These are phyloP conservation scores for Calliopum simillimum DNA, from an alignment of 2,888 invertebrate species.

Conservation along the genomic window DNA sequence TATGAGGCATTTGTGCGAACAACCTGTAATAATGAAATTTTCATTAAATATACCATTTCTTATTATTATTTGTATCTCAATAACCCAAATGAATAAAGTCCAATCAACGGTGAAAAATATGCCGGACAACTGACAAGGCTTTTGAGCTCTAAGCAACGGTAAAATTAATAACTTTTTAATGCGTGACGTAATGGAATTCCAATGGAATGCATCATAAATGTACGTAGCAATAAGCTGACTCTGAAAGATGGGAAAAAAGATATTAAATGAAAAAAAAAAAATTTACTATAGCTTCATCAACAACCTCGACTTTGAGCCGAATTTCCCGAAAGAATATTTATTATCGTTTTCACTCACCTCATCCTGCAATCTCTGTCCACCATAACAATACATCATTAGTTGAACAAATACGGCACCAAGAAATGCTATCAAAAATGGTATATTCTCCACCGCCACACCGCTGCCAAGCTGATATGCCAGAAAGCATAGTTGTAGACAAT, in stretches of 20 bases:
- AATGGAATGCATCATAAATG: slow-evolving; percentile 41
- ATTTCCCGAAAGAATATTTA: no score
- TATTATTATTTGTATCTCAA: no score
- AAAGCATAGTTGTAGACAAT: slow-evolving; percentile 41
- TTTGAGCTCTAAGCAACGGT: slow-evolving; percentile 37
- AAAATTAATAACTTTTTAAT: slow-evolving; percentile 39
- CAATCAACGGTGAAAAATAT: slow-evolving; percentile 19
- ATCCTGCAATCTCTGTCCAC: slow-evolving; percentile 43
- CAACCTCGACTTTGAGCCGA: no score
- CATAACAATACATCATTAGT: slow-evolving; percentile 43
- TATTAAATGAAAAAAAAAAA: no score
- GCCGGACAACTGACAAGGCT: slow-evolving; percentile 6
- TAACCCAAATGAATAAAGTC: slow-evolving; percentile 21
- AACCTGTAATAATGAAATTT: no score
- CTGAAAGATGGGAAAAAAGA: slow-evolving; percentile 11
- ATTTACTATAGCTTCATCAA: background rate
- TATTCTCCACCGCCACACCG: slow-evolving; percentile 24
- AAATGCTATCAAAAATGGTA: slow-evolving; percentile 36
- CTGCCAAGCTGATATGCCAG: slow-evolving; percentile 40
- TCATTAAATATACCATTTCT: no score
- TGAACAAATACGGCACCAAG: slow-evolving; percentile 39
- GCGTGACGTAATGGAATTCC: slow-evolving; percentile 38
- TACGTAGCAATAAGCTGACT: slow-evolving; percentile 31
- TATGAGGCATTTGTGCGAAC: slow-evolving; percentile 41
- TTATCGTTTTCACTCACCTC: slow-evolving; percentile 34